Conservation (phyloP, 2,888 invertebrate species). For the Apamea monoglypha region DNA sequence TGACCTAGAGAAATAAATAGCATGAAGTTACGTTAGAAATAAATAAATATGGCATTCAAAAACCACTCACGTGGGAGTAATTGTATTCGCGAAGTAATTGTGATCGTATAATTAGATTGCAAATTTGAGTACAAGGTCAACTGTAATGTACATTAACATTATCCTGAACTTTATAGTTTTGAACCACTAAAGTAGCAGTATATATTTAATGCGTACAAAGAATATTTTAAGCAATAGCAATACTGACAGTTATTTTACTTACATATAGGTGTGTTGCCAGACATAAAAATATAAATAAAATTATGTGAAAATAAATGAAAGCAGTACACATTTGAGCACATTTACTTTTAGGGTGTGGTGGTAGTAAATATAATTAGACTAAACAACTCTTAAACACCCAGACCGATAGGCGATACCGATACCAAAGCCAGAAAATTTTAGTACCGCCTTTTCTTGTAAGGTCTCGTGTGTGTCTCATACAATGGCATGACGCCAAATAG, state of each 20-base stretch:
- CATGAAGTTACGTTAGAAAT: slow-evolving; percentile 6
- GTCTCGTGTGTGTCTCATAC: background rate
- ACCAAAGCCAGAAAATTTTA: background rate
- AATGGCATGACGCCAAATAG: background rate
- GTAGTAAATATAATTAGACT: background rate
- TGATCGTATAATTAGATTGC: slow-evolving; percentile 61
- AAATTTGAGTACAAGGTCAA: slow-evolving; percentile 60
- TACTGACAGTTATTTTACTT: slow-evolving; percentile 51
- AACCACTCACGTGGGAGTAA: slow-evolving; percentile 44
- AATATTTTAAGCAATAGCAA: slow-evolving; percentile 38
- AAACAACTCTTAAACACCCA: background rate
- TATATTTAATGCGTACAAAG: background rate
- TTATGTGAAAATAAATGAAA: slow-evolving; percentile 48
- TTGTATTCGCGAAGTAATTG: slow-evolving; percentile 52
- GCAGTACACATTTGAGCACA: slow-evolving; percentile 22
- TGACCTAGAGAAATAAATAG: background rate
- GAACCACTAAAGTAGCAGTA: background rate
- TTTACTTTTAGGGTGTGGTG: background rate
- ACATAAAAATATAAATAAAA: slow-evolving; percentile 47
- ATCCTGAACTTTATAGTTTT: slow-evolving; percentile 34
- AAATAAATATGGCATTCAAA: slow-evolving; percentile 41
- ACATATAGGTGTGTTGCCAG: slow-evolving; percentile 73
- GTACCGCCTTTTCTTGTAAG: background rate
- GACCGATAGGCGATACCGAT: background rate
- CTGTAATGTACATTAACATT: slow-evolving; percentile 40